A percentile compares a stretch with the other conserved stretches of the same genome.
Evolutionary conservation across 2,113 vertebrate genomes (phyloP).

Genomic region (Labrus mixtus): DNA sequence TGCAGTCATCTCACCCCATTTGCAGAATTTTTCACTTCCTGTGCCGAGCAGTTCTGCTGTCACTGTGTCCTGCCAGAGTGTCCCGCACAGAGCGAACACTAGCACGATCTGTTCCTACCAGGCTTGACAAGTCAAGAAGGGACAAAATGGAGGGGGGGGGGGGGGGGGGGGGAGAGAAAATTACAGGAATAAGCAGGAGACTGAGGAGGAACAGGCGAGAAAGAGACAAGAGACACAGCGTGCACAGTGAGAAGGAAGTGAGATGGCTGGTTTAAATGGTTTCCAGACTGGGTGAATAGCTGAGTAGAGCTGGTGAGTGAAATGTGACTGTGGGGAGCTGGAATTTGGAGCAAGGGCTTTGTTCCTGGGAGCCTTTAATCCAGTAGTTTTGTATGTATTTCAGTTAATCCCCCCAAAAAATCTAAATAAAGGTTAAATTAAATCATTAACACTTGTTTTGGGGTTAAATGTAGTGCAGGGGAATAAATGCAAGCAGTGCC

Average conservation of each 20-base stretch:
- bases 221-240: slow-evolving; percentile 24
- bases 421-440: neutral
- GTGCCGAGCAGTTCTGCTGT: slow-evolving; percentile 50
- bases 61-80: slow-evolving; percentile 46
- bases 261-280: slow-evolving; percentile 62
- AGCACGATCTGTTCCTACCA: slow-evolving; percentile 65
- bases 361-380: slow-evolving; percentile 59
- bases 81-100: slow-evolving; percentile 43
- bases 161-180: slow-evolving; percentile 18
- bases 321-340: slow-evolving; percentile 50
- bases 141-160: slow-evolving; percentile 56
- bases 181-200: slow-evolving; percentile 27
- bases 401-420: slow-evolving; percentile 20
- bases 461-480: no score
- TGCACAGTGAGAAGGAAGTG: slow-evolving; percentile 27
- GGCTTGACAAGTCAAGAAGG: slow-evolving; percentile 34
- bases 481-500: neutral
- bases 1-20: slow-evolving; percentile 55
- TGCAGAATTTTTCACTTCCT: slow-evolving; percentile 61
- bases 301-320: slow-evolving; percentile 32
- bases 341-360: slow-evolving; percentile 55
- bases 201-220: neutral
- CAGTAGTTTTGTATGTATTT: slow-evolving; percentile 40
- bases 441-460: neutral
- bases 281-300: slow-evolving; percentile 48